A percentile compares a stretch with the other conserved stretches of the same genome.
Conservation (phyloP, 2,113 vertebrate genomes). For the Paedocypris sp. region DNA sequence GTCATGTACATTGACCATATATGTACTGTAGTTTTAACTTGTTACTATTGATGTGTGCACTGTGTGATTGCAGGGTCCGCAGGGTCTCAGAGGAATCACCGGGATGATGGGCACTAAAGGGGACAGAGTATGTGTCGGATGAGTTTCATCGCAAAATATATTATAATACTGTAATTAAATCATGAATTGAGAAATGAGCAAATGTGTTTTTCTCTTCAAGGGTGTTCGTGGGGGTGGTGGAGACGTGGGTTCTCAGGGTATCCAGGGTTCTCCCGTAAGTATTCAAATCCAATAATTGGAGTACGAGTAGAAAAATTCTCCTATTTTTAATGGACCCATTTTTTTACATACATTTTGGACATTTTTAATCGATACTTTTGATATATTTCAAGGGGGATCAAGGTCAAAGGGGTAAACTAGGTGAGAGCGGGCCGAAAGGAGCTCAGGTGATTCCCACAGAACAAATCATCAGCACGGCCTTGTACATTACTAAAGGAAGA, state of each 20-base stretch:
- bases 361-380: too few species aligned
- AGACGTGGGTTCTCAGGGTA: constrained; percentile 69
- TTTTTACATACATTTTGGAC: too few species aligned
- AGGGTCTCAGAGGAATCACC: constrained; percentile 75
- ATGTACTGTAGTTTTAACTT: too few species aligned
- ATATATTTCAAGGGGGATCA: constrained; percentile 76
- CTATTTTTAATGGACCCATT: too few species aligned
- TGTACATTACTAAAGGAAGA: too few species aligned
- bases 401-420: constrained; percentile 75
- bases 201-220: constrained; percentile 45
- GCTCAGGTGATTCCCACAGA: constrained; percentile 56
- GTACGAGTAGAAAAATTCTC: too few species aligned
- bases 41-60: constrained; percentile 27
- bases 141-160: not conserved
- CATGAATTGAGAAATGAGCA: not conserved
- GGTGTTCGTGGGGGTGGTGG: constrained; percentile 75
- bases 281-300: too few species aligned
- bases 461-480: not conserved
- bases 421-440: constrained; percentile 79
- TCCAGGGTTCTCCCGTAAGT: constrained; percentile 78
- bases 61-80: constrained; percentile 68
- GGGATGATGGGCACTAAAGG: constrained; percentile 80
- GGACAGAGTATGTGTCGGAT: constrained; percentile 68
- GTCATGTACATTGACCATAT: too few species aligned
- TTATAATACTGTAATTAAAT: too few species aligned